phyloP scores from a whole-genome alignment of 2,797 vertebrate species.

The Myotis daubentonii region DNA sequence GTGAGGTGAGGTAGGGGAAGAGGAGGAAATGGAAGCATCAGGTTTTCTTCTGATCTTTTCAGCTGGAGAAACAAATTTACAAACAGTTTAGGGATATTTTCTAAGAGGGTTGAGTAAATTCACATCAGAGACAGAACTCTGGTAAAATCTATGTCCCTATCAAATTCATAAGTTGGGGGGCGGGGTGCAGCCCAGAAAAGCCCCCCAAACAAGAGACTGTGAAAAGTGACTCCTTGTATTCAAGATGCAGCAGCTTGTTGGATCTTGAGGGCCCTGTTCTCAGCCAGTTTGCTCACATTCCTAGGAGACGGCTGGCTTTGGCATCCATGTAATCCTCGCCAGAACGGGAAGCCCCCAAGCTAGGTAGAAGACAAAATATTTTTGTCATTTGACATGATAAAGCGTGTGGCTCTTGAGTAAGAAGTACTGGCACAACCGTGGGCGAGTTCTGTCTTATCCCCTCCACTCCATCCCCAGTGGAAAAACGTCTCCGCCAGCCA shows the following conservation, averaged over 20 bases:
- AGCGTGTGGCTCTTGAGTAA: slow-evolving; percentile 49
- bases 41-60: neutral
- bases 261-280: slow-evolving; percentile 35
- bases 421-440: neutral
- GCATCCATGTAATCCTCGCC: slow-evolving; percentile 55
- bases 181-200: neutral
- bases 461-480: neutral
- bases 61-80: neutral
- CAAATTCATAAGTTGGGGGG: neutral
- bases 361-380: slow-evolving; percentile 63
- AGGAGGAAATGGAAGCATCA: neutral
- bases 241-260: slow-evolving; percentile 43
- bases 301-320: neutral
- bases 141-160: neutral
- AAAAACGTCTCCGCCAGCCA: neutral
- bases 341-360: slow-evolving; percentile 66
- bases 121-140: neutral
- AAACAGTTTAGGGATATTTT: neutral
- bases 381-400: slow-evolving; percentile 69
- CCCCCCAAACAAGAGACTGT: neutral
- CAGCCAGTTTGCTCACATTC: slow-evolving; percentile 72
- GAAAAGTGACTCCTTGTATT: neutral
- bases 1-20: too few species aligned
- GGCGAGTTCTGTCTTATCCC: neutral
- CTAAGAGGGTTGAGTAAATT: neutral